Conservation (phyloP, 1,140 invertebrate genomes). For the Tenebrio molitor region DNA sequence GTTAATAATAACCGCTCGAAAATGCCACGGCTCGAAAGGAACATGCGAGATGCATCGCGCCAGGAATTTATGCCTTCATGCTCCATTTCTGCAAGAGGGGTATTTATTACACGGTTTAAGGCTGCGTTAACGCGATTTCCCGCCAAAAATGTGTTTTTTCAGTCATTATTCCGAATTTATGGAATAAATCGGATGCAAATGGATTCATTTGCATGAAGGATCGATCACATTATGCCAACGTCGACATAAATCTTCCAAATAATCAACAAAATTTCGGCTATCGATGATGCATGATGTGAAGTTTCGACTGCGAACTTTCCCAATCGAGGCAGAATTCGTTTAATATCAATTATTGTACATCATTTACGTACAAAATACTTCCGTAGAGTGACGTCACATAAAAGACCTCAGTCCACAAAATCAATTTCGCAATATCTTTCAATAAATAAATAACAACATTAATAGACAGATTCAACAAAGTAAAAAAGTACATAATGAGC, state of each 20-base stretch:
- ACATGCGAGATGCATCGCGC: conserved; percentile 10
- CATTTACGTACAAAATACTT: no score
- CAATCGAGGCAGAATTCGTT: no score
- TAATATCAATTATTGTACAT: no score
- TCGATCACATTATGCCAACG: conserved; percentile 23
- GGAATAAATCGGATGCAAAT: conserved; percentile 28
- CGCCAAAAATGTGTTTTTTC: conserved; percentile 26
- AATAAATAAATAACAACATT: no score
- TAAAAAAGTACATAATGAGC: no score
- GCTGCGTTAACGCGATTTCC: conserved; percentile 23
- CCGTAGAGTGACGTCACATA: no score
- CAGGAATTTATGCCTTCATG: conserved; percentile 20
- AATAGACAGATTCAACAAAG: no score
- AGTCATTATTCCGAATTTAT: conserved; percentile 26
- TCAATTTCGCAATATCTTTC: no score
- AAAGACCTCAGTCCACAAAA: no score
- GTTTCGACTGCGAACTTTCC: no score
- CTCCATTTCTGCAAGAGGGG: conserved; percentile 9
- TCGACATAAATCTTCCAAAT: conserved; percentile 15
- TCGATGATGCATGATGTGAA: no score
- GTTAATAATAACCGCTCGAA: conserved; percentile 30
- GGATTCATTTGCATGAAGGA: conserved; percentile 31
- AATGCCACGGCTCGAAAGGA: conserved; percentile 11
- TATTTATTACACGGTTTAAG: conserved; percentile 25
- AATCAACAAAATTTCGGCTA: conserved; percentile 21